phyloP scores from a whole-genome alignment of 2,888 invertebrate genomes.

The Apamea anceps region DNA sequence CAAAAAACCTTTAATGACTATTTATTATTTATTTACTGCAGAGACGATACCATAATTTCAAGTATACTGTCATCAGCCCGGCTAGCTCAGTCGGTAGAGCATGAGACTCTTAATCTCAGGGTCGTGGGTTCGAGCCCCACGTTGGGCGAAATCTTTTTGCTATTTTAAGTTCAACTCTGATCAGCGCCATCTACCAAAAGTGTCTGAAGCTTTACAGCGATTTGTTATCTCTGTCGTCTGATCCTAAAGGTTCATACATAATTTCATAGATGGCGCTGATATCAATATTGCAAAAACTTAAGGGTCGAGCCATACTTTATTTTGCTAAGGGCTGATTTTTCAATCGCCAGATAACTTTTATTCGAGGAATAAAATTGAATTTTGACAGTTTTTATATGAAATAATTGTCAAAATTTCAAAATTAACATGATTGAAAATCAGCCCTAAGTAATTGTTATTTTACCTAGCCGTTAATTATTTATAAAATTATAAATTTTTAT shows the following conservation, averaged over 20 bases:
- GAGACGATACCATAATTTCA: conserved; percentile 49
- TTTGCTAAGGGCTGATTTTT: no score
- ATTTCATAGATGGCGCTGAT: conserved; percentile 28
- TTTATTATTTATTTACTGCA: background rate
- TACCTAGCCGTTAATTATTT: background rate
- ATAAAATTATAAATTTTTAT: no score
- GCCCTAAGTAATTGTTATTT: background rate
- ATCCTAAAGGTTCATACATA: background rate
- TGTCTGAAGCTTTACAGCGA: background rate
- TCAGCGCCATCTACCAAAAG: conserved; percentile 42
- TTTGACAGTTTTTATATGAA: no score
- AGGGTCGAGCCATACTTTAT: background rate
- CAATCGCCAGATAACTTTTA: no score
- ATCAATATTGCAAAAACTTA: background rate
- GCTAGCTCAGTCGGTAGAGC: conserved; percentile 90
- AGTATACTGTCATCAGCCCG: conserved; percentile 67
- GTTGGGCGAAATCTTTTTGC: conserved; percentile 86
- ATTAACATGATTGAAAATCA: no score
- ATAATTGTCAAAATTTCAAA: no score
- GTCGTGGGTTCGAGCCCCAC: conserved; percentile 91
- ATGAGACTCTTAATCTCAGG: conserved; percentile 91
- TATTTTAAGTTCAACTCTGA: rapidly evolving
- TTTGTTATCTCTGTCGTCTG: background rate
- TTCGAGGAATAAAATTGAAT: no score
- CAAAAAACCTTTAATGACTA: background rate